These are phyloP conservation scores for Brevimyrus niger DNA, from an alignment of 2,113 vertebrate species.

Conservation along the genomic window DNA sequence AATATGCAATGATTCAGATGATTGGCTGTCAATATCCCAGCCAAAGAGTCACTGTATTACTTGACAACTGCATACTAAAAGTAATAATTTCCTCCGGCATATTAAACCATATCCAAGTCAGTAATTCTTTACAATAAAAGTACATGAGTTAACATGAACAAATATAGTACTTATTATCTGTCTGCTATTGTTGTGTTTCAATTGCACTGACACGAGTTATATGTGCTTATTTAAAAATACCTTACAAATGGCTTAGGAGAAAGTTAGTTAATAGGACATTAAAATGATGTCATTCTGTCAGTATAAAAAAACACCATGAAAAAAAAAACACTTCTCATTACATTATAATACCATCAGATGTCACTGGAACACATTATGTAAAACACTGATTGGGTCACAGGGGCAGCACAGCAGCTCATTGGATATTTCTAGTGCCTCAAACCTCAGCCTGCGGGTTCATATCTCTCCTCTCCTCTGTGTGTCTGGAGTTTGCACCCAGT, in stretches of 20 bases:
- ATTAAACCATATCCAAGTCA: background rate
- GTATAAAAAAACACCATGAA: background rate
- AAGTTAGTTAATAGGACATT: background rate
- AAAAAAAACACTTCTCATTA: background rate
- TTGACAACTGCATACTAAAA: background rate
- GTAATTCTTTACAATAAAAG: background rate
- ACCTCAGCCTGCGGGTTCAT: background rate
- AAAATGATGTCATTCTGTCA: background rate
- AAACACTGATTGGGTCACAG: background rate
- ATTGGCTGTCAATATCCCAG: background rate
- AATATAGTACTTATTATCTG: background rate
- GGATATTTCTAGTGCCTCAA: background rate
- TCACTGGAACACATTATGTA: background rate
- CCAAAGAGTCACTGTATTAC: background rate
- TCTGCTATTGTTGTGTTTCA: background rate
- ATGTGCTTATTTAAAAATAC: background rate
- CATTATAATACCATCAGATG: background rate
- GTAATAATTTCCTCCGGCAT: background rate
- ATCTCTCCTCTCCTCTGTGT: background rate
- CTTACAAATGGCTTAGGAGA: background rate
- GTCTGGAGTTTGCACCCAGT: background rate
- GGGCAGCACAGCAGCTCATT: background rate
- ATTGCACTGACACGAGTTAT: background rate
- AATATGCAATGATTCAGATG: background rate
- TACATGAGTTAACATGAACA: background rate